Conservation (phyloP, 2,797 vertebrate genomes). For the Otolemur crassicaudatus region DNA sequence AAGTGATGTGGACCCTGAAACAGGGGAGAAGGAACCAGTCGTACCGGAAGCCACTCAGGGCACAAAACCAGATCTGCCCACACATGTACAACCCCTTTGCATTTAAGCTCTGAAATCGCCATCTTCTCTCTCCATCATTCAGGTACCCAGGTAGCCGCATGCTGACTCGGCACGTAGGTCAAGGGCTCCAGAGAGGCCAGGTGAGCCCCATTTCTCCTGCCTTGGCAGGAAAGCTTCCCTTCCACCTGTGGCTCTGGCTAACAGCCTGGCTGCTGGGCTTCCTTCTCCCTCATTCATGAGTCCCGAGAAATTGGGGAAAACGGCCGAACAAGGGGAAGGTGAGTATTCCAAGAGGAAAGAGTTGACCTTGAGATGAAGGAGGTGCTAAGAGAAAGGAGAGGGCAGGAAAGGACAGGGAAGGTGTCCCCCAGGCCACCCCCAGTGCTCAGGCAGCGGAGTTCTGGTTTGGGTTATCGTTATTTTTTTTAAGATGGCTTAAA, state of each 20-base stretch:
- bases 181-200: neutral
- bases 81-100: fast-evolving
- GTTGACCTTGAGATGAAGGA: fast-evolving
- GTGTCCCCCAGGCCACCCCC: fast-evolving
- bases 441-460: neutral
- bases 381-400: fast-evolving
- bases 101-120: neutral
- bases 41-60: neutral
- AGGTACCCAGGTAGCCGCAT: fast-evolving
- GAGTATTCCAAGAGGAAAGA: neutral
- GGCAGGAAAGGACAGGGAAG: too few species aligned
- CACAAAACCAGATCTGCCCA: neutral
- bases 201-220: fast-evolving
- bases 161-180: neutral
- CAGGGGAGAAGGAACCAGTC: fast-evolving
- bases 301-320: fast-evolving
- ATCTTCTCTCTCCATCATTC: neutral
- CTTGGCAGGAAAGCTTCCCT: neutral
- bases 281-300: fast-evolving
- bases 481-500: neutral
- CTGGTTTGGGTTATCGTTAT: too few species aligned
- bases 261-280: fast-evolving
- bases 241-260: neutral
- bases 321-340: neutral
- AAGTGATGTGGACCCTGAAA: fast-evolving